These are phyloP conservation scores for Aselliscus stoliczkanus DNA, from an alignment of 2,797 vertebrate species.

Conservation along the genomic window DNA sequence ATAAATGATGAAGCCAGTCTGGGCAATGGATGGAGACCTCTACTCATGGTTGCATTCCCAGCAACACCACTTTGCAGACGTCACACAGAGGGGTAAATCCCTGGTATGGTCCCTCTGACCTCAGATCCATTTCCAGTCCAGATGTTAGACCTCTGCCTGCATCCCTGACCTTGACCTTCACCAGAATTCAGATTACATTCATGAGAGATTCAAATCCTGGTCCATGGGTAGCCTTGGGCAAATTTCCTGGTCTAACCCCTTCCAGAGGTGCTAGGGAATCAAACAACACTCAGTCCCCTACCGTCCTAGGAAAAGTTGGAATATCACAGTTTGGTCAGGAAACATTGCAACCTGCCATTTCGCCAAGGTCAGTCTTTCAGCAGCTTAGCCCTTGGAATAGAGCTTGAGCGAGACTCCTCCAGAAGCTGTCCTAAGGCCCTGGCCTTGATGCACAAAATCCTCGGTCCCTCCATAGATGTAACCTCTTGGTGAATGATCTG, in stretches of 20 bases:
- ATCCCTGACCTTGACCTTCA: neutral
- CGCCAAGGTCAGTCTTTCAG: neutral
- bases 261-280: neutral
- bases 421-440: neutral
- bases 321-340: neutral
- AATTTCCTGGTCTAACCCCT: neutral
- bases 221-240: neutral
- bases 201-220: neutral
- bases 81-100: neutral
- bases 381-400: neutral
- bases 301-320: neutral
- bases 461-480: neutral
- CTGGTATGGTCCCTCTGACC: neutral
- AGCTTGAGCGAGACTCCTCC: neutral
- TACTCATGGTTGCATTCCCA: no score
- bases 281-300: neutral
- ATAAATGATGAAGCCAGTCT: neutral
- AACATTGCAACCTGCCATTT: neutral
- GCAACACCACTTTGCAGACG: neutral
- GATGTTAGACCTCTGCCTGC: neutral
- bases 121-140: neutral
- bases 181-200: neutral
- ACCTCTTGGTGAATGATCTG: accelerated
- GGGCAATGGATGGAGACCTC: neutral
- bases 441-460: no score